Conservation (phyloP, 2,113 vertebrate genomes). For the Peromyscus polionotus region DNA sequence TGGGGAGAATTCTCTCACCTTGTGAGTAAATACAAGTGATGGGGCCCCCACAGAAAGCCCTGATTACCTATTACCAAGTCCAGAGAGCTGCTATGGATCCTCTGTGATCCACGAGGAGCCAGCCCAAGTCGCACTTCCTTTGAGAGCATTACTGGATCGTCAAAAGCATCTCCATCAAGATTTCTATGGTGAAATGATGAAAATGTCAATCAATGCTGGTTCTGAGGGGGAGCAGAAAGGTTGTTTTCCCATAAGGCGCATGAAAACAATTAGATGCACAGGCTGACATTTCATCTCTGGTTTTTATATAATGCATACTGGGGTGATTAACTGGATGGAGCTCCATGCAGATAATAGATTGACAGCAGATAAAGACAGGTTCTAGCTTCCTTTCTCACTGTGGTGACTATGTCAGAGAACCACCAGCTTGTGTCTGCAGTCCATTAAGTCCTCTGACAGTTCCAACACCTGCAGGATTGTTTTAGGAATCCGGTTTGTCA, state of each 20-base stretch:
- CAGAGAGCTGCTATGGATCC: not conserved
- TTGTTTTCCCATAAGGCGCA: conserved; percentile 37
- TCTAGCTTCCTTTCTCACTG: conserved; percentile 31
- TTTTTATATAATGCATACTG: conserved; percentile 56
- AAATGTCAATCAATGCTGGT: conserved; percentile 42
- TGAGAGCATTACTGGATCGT: not conserved
- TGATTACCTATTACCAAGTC: not conserved
- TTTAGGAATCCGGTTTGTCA: conserved; percentile 57
- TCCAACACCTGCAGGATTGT: conserved; percentile 59
- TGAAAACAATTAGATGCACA: conserved; percentile 27
- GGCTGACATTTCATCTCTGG: conserved; percentile 56
- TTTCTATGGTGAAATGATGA: not conserved
- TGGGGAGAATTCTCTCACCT: not conserved
- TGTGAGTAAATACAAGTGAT: not conserved
- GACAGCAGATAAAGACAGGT: conserved; percentile 63
- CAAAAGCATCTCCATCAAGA: not conserved
- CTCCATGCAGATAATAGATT: not conserved
- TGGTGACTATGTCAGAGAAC: conserved; percentile 53
- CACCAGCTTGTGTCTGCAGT: conserved; percentile 52
- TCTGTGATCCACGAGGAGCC: not conserved
- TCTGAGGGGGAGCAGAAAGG: not conserved
- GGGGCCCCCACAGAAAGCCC: not conserved
- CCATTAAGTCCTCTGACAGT: conserved; percentile 50
- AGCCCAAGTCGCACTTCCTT: not conserved
- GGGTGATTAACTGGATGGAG: conserved; percentile 49